phyloP scores from a whole-genome alignment of 2,888 invertebrate species.

The Melipona bicolor region DNA sequence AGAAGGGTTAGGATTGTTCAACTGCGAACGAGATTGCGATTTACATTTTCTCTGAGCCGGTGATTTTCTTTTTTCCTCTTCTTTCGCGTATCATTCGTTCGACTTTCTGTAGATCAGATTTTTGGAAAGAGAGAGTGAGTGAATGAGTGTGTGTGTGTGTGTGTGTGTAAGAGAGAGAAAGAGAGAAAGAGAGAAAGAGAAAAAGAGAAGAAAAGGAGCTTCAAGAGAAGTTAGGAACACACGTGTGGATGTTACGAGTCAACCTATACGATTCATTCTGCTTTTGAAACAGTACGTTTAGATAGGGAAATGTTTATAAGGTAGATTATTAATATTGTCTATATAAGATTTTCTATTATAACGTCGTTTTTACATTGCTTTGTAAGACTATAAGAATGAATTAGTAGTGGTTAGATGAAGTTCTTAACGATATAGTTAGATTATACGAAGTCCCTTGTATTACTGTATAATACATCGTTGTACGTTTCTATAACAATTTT shows the following conservation, averaged over 20 bases:
- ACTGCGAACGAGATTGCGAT: constrained; percentile 5
- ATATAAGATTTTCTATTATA: constrained; percentile 37
- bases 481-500: constrained; percentile 30
- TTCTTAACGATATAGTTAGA: constrained; percentile 19
- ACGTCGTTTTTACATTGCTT: constrained; percentile 42
- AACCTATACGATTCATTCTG: constrained; percentile 11
- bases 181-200: background rate
- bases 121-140: background rate
- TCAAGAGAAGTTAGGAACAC: background rate
- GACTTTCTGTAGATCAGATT: constrained; percentile 3
- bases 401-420: constrained; percentile 18
- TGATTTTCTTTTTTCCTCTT: background rate
- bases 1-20: constrained; percentile 15
- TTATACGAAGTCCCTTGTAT: constrained; percentile 5
- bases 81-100: background rate
- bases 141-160: background rate
- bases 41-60: constrained; percentile 13
- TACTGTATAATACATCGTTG: constrained; percentile 30
- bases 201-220: background rate
- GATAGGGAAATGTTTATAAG: constrained; percentile 34
- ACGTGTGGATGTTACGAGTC: background rate
- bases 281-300: background rate
- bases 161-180: background rate
- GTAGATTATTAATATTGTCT: constrained; percentile 38
- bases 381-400: constrained; percentile 25